phyloP scores from a whole-genome alignment of 2,888 invertebrate genomes.

The Eulithis prunata region DNA sequence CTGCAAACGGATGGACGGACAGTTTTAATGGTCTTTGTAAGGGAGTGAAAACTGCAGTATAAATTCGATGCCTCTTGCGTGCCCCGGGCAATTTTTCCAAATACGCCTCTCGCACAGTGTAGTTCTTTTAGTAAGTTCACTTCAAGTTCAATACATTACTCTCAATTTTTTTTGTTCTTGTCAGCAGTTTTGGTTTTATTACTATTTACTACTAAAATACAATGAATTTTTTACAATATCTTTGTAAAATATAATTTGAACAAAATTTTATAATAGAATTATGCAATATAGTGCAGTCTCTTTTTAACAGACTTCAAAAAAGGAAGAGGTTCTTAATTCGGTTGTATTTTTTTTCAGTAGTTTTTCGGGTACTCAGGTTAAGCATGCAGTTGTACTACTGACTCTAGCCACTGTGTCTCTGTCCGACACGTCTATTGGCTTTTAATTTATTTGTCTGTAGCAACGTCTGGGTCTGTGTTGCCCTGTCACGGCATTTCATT shows the following conservation, averaged over 20 bases:
- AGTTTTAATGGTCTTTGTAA: constrained; percentile 74
- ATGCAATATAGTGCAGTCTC: too few species aligned
- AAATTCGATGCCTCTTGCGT: constrained; percentile 64
- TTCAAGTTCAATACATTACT: not conserved
- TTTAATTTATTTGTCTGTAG: constrained; percentile 73
- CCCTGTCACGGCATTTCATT: constrained; percentile 27
- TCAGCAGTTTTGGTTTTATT: too few species aligned
- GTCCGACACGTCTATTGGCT: constrained; percentile 57
- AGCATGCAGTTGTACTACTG: constrained; percentile 9
- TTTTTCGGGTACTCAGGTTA: too few species aligned
- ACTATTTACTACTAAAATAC: too few species aligned
- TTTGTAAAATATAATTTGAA: too few species aligned
- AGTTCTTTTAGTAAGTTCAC: constrained; percentile 4
- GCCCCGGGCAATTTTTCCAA: constrained; percentile 59
- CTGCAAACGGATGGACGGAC: constrained; percentile 72
- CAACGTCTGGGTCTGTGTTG: constrained; percentile 38
- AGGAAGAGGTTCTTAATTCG: too few species aligned
- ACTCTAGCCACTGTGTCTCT: constrained; percentile 4
- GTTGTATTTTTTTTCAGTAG: too few species aligned
- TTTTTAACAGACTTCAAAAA: too few species aligned
- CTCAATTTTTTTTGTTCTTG: not conserved
- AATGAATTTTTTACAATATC: too few species aligned
- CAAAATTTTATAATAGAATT: too few species aligned
- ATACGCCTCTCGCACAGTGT: constrained; percentile 48
- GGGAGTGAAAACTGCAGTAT: constrained; percentile 68